These are phyloP conservation scores for Acromyrmex echinatior DNA, from an alignment of 1,140 invertebrate genomes.

Conservation along the genomic window DNA sequence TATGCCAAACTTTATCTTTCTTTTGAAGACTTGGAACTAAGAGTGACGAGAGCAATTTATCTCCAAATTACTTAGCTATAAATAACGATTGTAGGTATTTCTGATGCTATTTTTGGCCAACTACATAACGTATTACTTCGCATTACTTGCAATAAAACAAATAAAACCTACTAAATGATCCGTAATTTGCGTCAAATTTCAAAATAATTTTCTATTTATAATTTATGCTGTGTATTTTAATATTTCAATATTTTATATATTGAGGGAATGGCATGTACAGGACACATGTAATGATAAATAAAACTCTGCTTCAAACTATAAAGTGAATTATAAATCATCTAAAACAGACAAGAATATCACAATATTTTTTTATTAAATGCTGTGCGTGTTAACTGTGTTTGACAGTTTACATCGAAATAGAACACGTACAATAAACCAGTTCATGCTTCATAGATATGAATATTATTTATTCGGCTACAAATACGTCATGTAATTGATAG, in stretches of 20 bases:
- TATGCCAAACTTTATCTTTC: slow-evolving; percentile 63
- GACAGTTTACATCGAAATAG: not conserved
- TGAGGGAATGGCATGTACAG: not conserved
- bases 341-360: not conserved
- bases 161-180: not conserved
- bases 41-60: slow-evolving; percentile 48
- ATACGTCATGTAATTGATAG: slow-evolving; percentile 58
- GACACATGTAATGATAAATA: not conserved
- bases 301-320: not conserved
- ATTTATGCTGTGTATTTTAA: not conserved
- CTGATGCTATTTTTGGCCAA: slow-evolving; percentile 1
- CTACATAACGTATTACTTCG: not conserved
- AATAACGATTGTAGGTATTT: slow-evolving; percentile 40
- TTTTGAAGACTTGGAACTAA: slow-evolving; percentile 22
- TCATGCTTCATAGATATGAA: not conserved
- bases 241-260: too few relatives aligned
- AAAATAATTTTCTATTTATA: not conserved
- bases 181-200: not conserved
- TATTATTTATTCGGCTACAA: not conserved
- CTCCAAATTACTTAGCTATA: slow-evolving; percentile 46
- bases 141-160: slow-evolving; percentile 19
- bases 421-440: too few relatives aligned
- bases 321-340: not conserved
- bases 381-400: not conserved
- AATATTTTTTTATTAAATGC: not conserved